These are phyloP conservation scores for Melangyna quadrimaculata DNA, from an alignment of 2,888 invertebrate species.

Conservation along the genomic window DNA sequence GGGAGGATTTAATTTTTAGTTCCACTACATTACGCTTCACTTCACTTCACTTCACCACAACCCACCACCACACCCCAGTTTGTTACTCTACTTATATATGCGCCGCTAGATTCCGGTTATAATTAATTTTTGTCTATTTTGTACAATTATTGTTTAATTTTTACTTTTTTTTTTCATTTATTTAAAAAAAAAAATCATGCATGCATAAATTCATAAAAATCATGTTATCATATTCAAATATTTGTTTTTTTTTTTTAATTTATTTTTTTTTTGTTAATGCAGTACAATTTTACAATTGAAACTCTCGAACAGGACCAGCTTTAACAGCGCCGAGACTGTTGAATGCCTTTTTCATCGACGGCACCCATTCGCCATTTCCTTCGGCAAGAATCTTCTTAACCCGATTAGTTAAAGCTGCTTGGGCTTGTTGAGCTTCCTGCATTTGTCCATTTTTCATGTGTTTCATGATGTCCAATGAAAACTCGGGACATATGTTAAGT, in stretches of 20 bases:
- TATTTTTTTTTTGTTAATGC: neutral
- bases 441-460: conserved; percentile 41
- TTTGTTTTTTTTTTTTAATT: neutral
- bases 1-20: conserved; percentile 79
- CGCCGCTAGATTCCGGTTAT: neutral
- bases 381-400: conserved; percentile 60
- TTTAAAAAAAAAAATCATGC: conserved; percentile 22
- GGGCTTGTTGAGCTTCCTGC: conserved; percentile 46
- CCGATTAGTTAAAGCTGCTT: conserved; percentile 49
- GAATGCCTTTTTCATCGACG: conserved; percentile 73
- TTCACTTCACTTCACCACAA: too few species aligned
- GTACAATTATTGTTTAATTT: neutral
- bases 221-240: conserved; percentile 13
- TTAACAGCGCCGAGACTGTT: conserved; percentile 24
- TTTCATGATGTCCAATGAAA: conserved; percentile 46
- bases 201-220: conserved; percentile 34
- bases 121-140: neutral
- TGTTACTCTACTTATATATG: neutral
- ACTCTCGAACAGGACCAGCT: conserved; percentile 59
- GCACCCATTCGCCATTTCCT: conserved; percentile 73
- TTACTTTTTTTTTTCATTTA: conserved; percentile 27
- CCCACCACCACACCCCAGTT: too few species aligned
- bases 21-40: too few species aligned
- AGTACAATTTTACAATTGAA: conserved; percentile 5
- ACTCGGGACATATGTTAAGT: conserved; percentile 85